Evolutionary conservation across 2,888 invertebrate species (phyloP), one percentile per base, ranked within the genome.

Genomic region (Caprella mutica): DNA sequence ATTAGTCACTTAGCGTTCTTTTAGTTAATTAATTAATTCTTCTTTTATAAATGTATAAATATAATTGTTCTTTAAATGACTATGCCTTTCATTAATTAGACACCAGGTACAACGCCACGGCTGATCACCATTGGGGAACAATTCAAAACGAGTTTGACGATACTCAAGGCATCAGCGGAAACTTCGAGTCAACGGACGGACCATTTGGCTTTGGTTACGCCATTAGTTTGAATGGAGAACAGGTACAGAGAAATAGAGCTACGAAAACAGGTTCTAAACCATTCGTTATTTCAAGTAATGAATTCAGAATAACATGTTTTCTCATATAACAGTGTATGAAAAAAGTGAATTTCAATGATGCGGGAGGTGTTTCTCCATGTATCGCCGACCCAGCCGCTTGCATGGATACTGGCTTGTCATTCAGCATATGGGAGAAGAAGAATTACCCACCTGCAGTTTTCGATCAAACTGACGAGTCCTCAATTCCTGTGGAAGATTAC

Each of bases 201-300:
- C 67, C 67, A 14, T 40, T 62, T 6, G 65, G 67, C 38, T 66
- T 67, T 48, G 65, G 58, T 1, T 56, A 58, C 19, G 66, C 59
- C 2, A 30, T 65, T 39, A 24, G 50, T 9, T 21, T 67, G 33
- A 50, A 58, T 4, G n/a, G 39, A 12, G 52, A 59, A 21, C 33
- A 55, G 19, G 8, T 23, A 8, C 56, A 55, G 43, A 53, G 52
- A n/a, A 39, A 27, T n/a, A 9, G 54, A 51, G 6, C 39, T 8
- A 40, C 40, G 1, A 40, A n/a, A 40, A 3, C 8, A 40, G 40
- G 8, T 39, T 17, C 14, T 14, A n/a, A n/a, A n/a, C n/a, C n/a
- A n/a, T n/a, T n/a, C n/a, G n/a, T n/a, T n/a, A n/a, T n/a, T n/a
- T n/a, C n/a, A n/a, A n/a, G n/a, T n/a, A n/a, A n/a, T n/a, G n/a